Percentiles rank a stretch among this genome's conserved stretches.
phyloP scores from a whole-genome alignment of 2,888 invertebrate genomes.

The Thysanoteuthis rhombus region DNA sequence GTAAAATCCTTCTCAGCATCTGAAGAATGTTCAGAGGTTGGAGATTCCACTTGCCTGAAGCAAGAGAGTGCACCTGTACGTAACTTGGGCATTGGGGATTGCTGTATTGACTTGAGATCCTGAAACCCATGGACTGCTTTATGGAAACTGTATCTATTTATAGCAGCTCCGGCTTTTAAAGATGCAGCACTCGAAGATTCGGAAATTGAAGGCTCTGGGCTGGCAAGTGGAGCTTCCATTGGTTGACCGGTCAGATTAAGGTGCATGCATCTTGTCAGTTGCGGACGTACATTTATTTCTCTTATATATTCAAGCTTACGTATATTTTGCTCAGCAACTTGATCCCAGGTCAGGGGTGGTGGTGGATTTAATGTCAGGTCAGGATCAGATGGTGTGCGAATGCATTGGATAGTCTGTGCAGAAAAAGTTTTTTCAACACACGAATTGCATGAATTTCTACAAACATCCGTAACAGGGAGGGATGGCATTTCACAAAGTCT shows the following conservation, averaged over 20 bases:
- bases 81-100: conserved; percentile 44
- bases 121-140: conserved; percentile 42
- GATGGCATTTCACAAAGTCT: conserved; percentile 40
- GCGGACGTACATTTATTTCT: conserved; percentile 36
- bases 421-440: conserved; percentile 26
- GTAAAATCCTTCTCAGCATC: not conserved
- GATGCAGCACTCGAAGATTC: conserved; percentile 81
- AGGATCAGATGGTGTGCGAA: not conserved
- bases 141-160: conserved; percentile 41
- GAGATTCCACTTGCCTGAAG: conserved; percentile 13
- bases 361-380: not conserved
- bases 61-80: conserved; percentile 28
- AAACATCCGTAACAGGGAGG: not conserved
- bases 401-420: not conserved
- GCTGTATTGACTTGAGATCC: conserved; percentile 53
- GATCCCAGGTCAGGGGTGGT: conserved; percentile 69
- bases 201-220: conserved; percentile 80
- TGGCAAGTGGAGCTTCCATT: conserved; percentile 78
- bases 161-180: conserved; percentile 37
- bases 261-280: conserved; percentile 42
- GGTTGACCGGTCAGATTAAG: conserved; percentile 44
- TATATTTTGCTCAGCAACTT: conserved; percentile 60
- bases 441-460: conserved; percentile 16
- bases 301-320: conserved; percentile 38
- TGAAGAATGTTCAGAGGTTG: not conserved